A percentile compares a stretch with the other conserved stretches of the same genome.
Conservation (phyloP, 2,113 vertebrate genomes). For the Perca fluviatilis region DNA sequence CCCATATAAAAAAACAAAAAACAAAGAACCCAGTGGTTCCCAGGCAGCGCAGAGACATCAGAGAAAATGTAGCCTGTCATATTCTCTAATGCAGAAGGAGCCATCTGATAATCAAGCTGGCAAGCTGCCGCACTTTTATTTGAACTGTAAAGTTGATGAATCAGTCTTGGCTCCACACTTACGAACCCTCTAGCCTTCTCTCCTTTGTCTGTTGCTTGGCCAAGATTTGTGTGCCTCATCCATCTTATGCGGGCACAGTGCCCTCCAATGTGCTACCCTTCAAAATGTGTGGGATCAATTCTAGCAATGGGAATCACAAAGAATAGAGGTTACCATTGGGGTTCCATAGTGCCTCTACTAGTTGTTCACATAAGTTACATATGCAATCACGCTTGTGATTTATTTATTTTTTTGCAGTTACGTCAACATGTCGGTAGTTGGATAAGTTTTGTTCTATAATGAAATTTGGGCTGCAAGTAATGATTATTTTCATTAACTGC, state of each 20-base stretch:
- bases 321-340: conserved; percentile 3
- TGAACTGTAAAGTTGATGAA: conserved; percentile 77
- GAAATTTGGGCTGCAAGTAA: not conserved
- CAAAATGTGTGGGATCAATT: conserved; percentile 53
- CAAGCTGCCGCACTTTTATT: conserved; percentile 71
- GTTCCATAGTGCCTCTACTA: not conserved
- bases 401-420: not conserved
- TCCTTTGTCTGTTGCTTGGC: conserved; percentile 53
- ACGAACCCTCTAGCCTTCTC: conserved; percentile 41
- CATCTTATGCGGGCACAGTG: conserved; percentile 52
- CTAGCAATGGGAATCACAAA: conserved; percentile 53
- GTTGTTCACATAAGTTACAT: too few relatives aligned
- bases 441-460: not conserved
- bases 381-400: too few relatives aligned
- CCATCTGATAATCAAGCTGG: conserved; percentile 77
- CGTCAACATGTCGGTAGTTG: too few relatives aligned
- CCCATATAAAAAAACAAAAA: conserved; percentile 19
- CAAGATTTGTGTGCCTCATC: conserved; percentile 59
- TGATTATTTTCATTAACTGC: not conserved
- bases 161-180: conserved; percentile 67
- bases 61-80: conserved; percentile 68
- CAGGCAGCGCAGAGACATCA: conserved; percentile 49
- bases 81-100: conserved; percentile 65
- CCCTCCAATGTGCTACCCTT: conserved; percentile 54
- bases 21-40: not conserved